Percentiles rank a stretch among this genome's conserved stretches.
Evolutionary conservation across 2,888 invertebrate genomes (phyloP).

Genomic region (Acanthococcus lagerstroemiae): DNA sequence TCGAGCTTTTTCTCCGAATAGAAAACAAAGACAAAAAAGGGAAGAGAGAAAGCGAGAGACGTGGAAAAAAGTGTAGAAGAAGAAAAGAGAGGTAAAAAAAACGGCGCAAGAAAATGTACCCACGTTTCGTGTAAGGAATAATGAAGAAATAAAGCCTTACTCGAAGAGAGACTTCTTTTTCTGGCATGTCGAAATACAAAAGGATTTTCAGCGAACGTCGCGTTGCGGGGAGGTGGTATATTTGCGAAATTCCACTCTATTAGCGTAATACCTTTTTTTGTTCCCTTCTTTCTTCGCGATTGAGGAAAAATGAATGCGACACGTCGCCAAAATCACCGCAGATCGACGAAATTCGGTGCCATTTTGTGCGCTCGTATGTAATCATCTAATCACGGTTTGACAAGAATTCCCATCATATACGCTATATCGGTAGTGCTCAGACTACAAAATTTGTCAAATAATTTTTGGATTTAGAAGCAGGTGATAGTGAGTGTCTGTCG

Average conservation of each 20-base stretch:
- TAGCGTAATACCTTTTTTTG: neutral
- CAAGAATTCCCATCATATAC: too few relatives aligned
- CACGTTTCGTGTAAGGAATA: constrained; percentile 7
- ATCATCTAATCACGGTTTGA: too few relatives aligned
- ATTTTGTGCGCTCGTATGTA: too few relatives aligned
- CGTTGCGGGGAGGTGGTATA: neutral
- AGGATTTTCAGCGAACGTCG: neutral
- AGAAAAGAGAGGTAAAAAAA: constrained; percentile 4
- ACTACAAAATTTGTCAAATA: too few relatives aligned
- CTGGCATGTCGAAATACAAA: neutral
- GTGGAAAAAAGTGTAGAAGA: constrained; percentile 2
- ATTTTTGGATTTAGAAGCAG: too few relatives aligned
- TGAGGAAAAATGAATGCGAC: neutral
- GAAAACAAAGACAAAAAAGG: constrained; percentile 9
- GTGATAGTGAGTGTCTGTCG: too few relatives aligned
- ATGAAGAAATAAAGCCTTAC: constrained; percentile 21
- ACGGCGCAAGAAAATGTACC: constrained; percentile 23
- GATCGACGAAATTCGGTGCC: neutral
- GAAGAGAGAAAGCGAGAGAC: constrained; percentile 3
- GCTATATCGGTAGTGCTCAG: too few relatives aligned
- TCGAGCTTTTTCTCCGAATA: constrained; percentile 10
- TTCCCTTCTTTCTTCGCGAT: neutral
- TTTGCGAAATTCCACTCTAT: constrained; percentile 8
- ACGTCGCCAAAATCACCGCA: neutral
- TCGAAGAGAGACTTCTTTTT: constrained; percentile 5